These are phyloP conservation scores for Camponotus pennsylvanicus DNA, from an alignment of 1,140 invertebrate genomes.

Conservation along the genomic window DNA sequence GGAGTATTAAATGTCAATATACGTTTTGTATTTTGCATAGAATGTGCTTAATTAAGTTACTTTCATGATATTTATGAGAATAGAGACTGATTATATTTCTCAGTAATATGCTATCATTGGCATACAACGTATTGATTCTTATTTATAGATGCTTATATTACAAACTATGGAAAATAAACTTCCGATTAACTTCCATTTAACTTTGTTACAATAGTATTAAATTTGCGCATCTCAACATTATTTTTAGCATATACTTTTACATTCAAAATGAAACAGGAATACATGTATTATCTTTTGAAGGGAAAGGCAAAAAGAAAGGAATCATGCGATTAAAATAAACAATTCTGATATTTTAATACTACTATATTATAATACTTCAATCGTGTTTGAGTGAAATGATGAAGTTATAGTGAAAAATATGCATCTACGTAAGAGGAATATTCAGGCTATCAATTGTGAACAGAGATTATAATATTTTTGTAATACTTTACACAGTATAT, in stretches of 20 bases:
- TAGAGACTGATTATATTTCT: too few species aligned
- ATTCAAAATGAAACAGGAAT: background rate
- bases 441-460: background rate
- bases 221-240: background rate
- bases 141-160: background rate
- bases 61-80: too few species aligned
- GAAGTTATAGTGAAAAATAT: background rate
- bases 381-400: background rate
- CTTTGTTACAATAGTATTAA: background rate
- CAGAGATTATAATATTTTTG: constrained; percentile 19
- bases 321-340: background rate
- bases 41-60: too few species aligned
- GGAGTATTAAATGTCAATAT: too few species aligned
- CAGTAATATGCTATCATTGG: too few species aligned
- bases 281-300: background rate
- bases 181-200: background rate
- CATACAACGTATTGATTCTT: background rate
- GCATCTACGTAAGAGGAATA: background rate
- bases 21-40: too few species aligned
- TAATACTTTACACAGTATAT: constrained; percentile 1
- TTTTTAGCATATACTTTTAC: background rate
- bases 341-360: background rate
- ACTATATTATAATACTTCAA: background rate
- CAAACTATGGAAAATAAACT: background rate
- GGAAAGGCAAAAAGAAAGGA: background rate